Base-by-base conservation (phyloP, 2,113 vertebrate genomes). In the Heloderma charlesbogerti region DNA sequence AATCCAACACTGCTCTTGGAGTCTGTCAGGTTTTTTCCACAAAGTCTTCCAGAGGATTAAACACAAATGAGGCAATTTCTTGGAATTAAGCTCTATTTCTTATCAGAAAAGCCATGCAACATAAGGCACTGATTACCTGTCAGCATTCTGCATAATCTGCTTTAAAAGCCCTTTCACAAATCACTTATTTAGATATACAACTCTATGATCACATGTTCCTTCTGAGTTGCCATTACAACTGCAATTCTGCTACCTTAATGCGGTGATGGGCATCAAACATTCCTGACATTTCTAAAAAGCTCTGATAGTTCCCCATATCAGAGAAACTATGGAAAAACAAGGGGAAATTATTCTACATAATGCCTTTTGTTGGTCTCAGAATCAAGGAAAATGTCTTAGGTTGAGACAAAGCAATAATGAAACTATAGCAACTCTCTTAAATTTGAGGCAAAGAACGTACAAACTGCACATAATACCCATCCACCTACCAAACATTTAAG, bases 41-140 rank as follows among this genome's bases (percentile, higher is more conserved):
- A 74, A 87, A 87, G 66, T 87, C 57, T 88, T 91, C 54, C n/a
- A 51, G 20, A 75, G 86, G 54, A 54, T 83, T 88, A 88, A 88
- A 43, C 86, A 91, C 31, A 84, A 84, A 34, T 88, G 84, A 89
- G 81, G 81, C 57, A 57, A 40, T 67, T 86, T 6, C 18, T 75
- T n/a, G 80, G 83, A 6, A 89, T 34, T 9, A 89, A 91, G 54
- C 22, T n/a, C 34, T 40, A 66, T 74, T 91, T 43, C 86, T 84
- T 88, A 91, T 84, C 79, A 67, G 69, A 77, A 84, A 91, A 27
- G 37, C 12, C 86, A 84, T 60, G 81, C 86, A 84, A n/a, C 60
- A 54, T 84, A 88, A 88, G 34, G 29, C 57, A 78, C n/a, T 54
- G 80, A 77, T 91, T 84, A 88, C 60, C 81, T 88, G 80, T 88